A percentile compares a stretch with the other conserved stretches of the same genome.
These are phyloP conservation scores for Junco hyemalis DNA, from an alignment of 2,113 vertebrate species.

Conservation along the genomic window DNA sequence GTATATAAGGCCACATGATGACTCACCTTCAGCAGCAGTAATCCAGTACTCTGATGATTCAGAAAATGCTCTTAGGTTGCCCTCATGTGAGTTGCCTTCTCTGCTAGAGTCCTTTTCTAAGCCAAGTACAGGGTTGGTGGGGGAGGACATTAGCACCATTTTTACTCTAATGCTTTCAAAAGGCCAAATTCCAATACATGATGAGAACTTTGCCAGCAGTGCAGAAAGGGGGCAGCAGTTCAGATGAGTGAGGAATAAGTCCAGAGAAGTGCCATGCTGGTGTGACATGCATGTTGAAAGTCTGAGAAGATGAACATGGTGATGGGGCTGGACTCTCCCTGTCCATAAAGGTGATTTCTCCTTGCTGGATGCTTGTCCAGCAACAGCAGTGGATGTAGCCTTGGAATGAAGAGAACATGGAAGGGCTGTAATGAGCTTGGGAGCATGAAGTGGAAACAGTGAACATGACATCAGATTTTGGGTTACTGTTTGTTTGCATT, in stretches of 20 bases:
- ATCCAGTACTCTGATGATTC: neutral
- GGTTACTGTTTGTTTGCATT: neutral
- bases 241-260: neutral
- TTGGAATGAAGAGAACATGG: neutral
- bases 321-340: neutral
- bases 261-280: neutral
- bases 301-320: neutral
- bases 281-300: neutral
- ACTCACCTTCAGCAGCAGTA: neutral
- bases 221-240: neutral
- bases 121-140: neutral
- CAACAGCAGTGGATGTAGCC: neutral
- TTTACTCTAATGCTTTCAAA: neutral
- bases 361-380: neutral
- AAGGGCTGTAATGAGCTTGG: neutral
- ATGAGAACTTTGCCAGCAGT: neutral
- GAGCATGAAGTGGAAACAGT: neutral
- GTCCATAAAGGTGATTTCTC: neutral
- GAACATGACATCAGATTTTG: neutral
- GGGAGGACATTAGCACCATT: neutral
- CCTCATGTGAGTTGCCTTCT: neutral
- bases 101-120: neutral
- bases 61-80: neutral
- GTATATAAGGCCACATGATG: neutral
- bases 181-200: neutral